Percentiles rank a stretch among this genome's conserved stretches.
Evolutionary conservation across 2,113 vertebrate genomes (phyloP).

Genomic region (Urocynchramus pylzowi): DNA sequence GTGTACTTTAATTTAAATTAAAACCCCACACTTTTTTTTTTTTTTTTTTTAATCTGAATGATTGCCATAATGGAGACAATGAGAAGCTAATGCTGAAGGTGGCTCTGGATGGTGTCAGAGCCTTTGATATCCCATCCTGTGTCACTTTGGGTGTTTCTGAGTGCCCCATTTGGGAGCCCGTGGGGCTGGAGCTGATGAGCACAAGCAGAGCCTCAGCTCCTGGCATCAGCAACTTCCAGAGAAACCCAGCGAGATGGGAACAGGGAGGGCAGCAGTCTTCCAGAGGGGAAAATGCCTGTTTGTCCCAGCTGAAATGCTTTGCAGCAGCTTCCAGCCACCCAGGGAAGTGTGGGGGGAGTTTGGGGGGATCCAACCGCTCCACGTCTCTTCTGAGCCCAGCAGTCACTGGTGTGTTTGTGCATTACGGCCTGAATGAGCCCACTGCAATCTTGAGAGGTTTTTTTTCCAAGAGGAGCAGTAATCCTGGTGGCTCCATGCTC

Average conservation of each 20-base stretch:
- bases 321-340: background rate
- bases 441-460: background rate
- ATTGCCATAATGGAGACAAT: background rate
- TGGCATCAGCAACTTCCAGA: background rate
- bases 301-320: background rate
- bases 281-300: background rate
- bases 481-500: background rate
- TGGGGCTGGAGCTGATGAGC: background rate
- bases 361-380: background rate
- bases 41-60: background rate
- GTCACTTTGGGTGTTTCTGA: background rate
- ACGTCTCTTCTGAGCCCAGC: background rate
- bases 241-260: background rate
- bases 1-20: background rate
- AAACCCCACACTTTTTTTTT: background rate
- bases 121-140: background rate
- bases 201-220: background rate
- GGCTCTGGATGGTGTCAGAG: background rate
- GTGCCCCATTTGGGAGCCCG: fast-evolving
- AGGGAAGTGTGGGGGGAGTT: fast-evolving
- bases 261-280: background rate
- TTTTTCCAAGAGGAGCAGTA: background rate
- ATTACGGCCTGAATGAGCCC: fast-evolving
- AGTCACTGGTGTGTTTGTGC: background rate
- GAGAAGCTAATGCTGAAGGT: background rate